Evolutionary conservation across 2,888 invertebrate genomes (phyloP).

Genomic region (Ashinkailepas kermadecensis): DNA sequence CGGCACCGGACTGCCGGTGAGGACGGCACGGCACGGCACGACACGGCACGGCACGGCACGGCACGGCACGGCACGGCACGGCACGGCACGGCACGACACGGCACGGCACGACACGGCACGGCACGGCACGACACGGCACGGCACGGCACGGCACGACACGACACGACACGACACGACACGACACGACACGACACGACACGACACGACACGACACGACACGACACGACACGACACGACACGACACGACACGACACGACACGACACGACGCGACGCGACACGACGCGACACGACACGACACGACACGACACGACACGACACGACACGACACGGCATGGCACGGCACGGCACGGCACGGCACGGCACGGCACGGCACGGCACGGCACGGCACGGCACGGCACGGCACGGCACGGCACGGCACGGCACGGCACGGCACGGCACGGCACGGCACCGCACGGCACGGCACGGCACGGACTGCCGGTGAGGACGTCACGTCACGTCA

Average conservation of each 20-base stretch:
- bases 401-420: no score
- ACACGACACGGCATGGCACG: no score
- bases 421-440: no score
- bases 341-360: no score
- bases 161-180: not conserved
- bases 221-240: not conserved
- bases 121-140: not conserved
- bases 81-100: not conserved
- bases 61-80: not conserved
- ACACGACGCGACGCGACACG: not conserved
- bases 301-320: not conserved
- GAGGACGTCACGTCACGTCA: no score
- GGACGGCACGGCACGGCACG: constrained; percentile 36
- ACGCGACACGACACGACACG: not conserved
- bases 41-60: not conserved
- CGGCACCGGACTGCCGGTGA: constrained; percentile 65
- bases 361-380: no score
- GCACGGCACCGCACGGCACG: no score
- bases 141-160: not conserved
- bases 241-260: not conserved
- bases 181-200: not conserved
- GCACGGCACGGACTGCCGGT: no score
- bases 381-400: no score
- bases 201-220: not conserved
- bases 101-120: not conserved